Evolutionary conservation across 92 coral and sea anemone genomes (phyloP), one percentile per base, ranked within the genome.

Genomic region (Phenganax marumi): DNA sequence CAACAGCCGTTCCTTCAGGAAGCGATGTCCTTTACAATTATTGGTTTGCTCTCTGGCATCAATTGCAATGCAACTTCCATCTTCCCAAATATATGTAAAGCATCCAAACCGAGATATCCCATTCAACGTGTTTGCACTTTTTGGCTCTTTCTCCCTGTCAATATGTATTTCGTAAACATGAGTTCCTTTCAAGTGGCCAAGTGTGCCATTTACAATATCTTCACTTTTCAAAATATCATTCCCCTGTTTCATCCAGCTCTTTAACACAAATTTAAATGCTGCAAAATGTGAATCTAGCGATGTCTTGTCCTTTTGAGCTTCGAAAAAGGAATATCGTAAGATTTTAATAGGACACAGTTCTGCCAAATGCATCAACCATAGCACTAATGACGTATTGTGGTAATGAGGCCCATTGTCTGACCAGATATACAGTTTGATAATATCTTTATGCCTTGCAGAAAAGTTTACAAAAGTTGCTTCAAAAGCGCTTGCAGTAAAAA

Each of bases 381-480:
- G 26, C 19, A 85, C 72, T 12, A 85, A 33, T 25, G 76, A 85
- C 11, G 85, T 72, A 63, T 80, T 85, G 71, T 72, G 70, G 66
- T 85, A 85, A 26, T 85, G 85, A 13, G 85, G 83, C 10, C 89
- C 85, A 57, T 85, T 85, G 70, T 85, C 89, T 8, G 87, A 77
- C 87, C 87, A 79, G 22, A 85, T 54, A 47, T 26, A 57, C 68
- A 85, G 52, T 23, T 58, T 21, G 50, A 19, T 77, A 6, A 85
- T 64, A 49, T 68, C 82, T 8, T 33, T 26, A 57, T 85, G 85
- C 11, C 69, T 52, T 60, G 74, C 46, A 24, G 74, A 24, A 50
- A 85, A 79, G 22, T 79, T 79, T 63, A 54, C 23, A 12, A 82
- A 79, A 0, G 85, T 82, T 47, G 77, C 84, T 26, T 85, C 85